Base-by-base conservation (phyloP, 2,113 vertebrate species). In the Neogobius melanostomus region DNA sequence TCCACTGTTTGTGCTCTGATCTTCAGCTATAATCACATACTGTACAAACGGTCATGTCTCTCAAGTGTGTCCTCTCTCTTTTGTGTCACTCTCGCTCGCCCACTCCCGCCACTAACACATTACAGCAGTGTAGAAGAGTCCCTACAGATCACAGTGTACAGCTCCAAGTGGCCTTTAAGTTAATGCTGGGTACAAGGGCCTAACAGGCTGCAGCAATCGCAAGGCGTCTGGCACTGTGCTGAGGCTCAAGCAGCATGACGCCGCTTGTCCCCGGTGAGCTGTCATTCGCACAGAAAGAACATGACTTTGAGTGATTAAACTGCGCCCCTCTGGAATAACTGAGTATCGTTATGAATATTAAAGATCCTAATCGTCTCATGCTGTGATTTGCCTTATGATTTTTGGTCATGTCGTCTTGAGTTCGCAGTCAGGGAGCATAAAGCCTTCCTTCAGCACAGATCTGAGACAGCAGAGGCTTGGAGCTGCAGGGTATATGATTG, bases 231-330 rank as follows among this genome's bases (percentile, higher is more conserved):
- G 68, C 72, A 81, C 81, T 21, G 73, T 60, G 76, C 79, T 61
- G 79, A 72, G 53, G 56, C 72, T 83, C 82, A 50, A 84, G 44
- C 87, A 76, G 84, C 76, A 66, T 79, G 84, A 80, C 66, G 69
- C 78, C 62, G 62, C 61, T 76, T 47, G 15, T 83, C 82, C 84
- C 87, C 48, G 56, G 79, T 74, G 87, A 64, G 82, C 79, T 86
- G 87, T 83, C 87, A 80, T 72, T 78, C 76, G 74, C 77, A 71
- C n/a, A 76, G 76, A 88, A 85, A 86, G 82, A 85, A 86, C 82
- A 78, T 56, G 84, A 91, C 87, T 82, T 85, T 77, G 78, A 86
- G 70, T 87, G 85, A 89, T 86, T 90, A 77, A 87, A 83, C 71
- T 16, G 46, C 74, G 85, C 72, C 75, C 66, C 86, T 80, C 64